Evolutionary conservation across 2,888 invertebrate genomes (phyloP), one percentile per base, ranked within the genome.

Genomic region (Chrysolina oricalcia): DNA sequence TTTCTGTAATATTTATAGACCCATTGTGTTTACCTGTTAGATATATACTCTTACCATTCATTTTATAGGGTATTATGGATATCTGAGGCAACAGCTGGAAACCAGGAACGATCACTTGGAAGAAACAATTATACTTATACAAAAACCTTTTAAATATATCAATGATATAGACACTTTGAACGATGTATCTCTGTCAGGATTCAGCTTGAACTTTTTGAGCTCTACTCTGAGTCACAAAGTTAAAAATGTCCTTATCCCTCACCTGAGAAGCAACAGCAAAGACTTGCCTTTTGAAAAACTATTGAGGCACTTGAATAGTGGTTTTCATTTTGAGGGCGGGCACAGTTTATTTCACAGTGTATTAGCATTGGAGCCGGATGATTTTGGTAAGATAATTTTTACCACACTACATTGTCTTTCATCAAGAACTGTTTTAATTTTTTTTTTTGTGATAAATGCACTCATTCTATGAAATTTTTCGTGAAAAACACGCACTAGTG

Each of bases 41-140:
- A 23, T 40, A 17, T 64, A 64, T 40, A 64, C 0, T 35, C 8
- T 35, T 10, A 17, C 11, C 13, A 46, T 41, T 19, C 6, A 17
- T 48, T 76, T 89, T 88, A 17, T 87, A 92, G 93, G 93, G 79
- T 97, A 96, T 87, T 97, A 95, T 86, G 90, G 90, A 78, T 92
- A 94, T 83, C 88, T 97, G 80, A 91, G 94, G 79, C 89, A 89
- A 72, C 87, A 97, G 69, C 86, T 97, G 80, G 95, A 96, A 79
- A 78, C 73, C 66, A 89, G 67, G 53, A 10, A 89, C 94, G 80
- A 92, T 93, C 81, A 73, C 13, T 69, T 82, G 41, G 94, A 95
- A 59, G 91, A 94, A 77, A 89, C 96, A 2, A 89, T 96, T 73
- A 93, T 94, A 82, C 92, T 97, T 84, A 92, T 97, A 74, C 91